Percentiles rank a stretch among this genome's conserved stretches.
These are phyloP conservation scores for Homarus gammarus DNA, from an alignment of 2,888 invertebrate species.

Conservation along the genomic window DNA sequence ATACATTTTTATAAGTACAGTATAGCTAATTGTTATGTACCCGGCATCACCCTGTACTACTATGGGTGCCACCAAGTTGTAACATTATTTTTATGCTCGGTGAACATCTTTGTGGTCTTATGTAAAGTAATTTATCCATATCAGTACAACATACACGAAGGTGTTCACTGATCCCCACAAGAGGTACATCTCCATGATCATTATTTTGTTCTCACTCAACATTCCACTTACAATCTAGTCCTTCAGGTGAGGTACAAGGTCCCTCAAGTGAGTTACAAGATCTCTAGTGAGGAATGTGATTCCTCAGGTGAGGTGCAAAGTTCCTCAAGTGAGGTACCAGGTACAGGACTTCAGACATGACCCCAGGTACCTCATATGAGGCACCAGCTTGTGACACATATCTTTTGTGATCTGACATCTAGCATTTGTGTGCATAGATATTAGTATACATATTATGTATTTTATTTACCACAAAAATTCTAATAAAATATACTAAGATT, in stretches of 20 bases:
- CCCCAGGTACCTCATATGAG: slow-evolving; percentile 3
- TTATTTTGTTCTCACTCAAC: slow-evolving; percentile 19
- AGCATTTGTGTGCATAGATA: slow-evolving; percentile 33
- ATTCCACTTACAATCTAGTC: slow-evolving; percentile 53
- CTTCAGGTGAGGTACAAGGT: slow-evolving; percentile 34
- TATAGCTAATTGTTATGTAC: background rate
- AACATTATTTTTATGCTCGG: background rate
- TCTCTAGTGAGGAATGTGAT: background rate
- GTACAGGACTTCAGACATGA: background rate
- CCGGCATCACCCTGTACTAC: background rate
- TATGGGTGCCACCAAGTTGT: background rate
- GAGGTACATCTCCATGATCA: background rate
- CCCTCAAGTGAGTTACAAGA: background rate
- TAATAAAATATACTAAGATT: slow-evolving; percentile 36
- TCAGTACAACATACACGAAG: background rate
- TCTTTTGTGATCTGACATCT: slow-evolving; percentile 23
- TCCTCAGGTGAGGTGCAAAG: background rate
- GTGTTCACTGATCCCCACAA: background rate
- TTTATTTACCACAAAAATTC: slow-evolving; percentile 30
- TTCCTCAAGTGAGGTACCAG: slow-evolving; percentile 8
- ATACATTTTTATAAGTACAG: background rate
- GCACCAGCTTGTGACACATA: slow-evolving; percentile 36
- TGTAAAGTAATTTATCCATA: background rate
- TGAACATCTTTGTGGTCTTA: background rate
- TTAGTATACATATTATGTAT: slow-evolving; percentile 1